Conservation (phyloP, 2,113 vertebrate genomes). For the Protobothrops flavoviridis region DNA sequence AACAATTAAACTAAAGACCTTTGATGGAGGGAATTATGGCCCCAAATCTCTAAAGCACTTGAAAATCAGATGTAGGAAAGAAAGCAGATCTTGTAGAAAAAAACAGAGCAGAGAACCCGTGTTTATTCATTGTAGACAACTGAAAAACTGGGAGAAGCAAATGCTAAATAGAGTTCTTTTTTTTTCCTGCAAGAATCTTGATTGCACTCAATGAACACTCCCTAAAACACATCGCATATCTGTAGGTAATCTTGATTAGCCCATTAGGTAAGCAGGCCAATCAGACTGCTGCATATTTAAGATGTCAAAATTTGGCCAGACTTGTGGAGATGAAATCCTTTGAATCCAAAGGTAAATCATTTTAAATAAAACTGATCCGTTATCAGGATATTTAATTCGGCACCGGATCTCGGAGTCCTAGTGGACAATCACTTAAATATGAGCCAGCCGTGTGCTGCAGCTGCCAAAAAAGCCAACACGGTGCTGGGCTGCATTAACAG, state of each 20-base stretch:
- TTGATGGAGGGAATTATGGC: not conserved
- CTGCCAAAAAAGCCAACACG: too few species aligned
- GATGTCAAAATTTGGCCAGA: not conserved
- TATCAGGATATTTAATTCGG: not conserved
- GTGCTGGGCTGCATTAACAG: too few species aligned
- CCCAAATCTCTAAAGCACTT: not conserved
- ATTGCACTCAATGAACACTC: not conserved
- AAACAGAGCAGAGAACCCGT: not conserved
- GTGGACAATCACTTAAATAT: too few species aligned
- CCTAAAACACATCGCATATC: not conserved
- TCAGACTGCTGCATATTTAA: not conserved
- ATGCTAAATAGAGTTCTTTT: not conserved
- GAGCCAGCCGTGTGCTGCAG: too few species aligned
- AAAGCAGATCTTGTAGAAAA: not conserved
- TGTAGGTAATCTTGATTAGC: not conserved
- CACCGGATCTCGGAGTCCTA: too few species aligned
- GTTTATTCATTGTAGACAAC: not conserved
- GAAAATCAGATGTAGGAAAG: not conserved
- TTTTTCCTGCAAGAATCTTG: not conserved
- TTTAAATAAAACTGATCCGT: not conserved
- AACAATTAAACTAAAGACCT: not conserved
- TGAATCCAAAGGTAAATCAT: not conserved
- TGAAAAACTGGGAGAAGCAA: not conserved
- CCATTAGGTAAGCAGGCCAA: not conserved
- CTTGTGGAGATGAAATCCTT: not conserved